phyloP scores from a whole-genome alignment of 1,140 invertebrate genomes.

The Microplitis mediator region DNA sequence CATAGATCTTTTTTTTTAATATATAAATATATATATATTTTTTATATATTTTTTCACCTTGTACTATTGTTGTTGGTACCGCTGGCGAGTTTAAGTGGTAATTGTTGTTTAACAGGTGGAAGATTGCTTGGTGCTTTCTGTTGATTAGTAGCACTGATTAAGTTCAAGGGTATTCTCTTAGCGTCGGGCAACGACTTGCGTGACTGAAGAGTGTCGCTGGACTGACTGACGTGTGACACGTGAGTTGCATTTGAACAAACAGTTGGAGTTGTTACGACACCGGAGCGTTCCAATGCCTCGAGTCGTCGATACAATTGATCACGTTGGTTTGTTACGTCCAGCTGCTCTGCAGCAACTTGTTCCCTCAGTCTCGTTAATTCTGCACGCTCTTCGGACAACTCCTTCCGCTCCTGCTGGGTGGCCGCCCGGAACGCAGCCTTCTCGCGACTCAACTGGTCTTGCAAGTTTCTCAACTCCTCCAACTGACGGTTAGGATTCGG shows the following conservation, averaged over 20 bases:
- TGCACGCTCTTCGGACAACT: conserved; percentile 70
- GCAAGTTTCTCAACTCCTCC: conserved; percentile 75
- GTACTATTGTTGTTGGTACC: conserved; percentile 62
- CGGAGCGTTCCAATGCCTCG: conserved; percentile 77
- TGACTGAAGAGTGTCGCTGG: conserved; percentile 41
- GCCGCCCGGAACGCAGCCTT: conserved; percentile 76
- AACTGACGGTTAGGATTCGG: conserved; percentile 67
- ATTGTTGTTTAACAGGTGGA: conserved; percentile 77
- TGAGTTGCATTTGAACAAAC: conserved; percentile 46
- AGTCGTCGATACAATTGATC: conserved; percentile 85
- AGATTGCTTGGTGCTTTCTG: conserved; percentile 70
- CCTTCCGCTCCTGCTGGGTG: conserved; percentile 68
- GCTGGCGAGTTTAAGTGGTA: conserved; percentile 81
- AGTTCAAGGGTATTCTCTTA: conserved; percentile 70
- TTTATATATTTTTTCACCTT: conserved; percentile 41
- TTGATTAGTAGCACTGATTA: conserved; percentile 83
- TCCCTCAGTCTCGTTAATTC: conserved; percentile 69
- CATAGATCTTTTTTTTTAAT: neutral
- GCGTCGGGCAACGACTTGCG: conserved; percentile 45
- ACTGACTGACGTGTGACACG: conserved; percentile 37
- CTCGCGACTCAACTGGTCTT: conserved; percentile 80
- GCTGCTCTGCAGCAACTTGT: conserved; percentile 74
- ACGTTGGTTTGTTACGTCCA: conserved; percentile 82
- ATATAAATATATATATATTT: neutral
- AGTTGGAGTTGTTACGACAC: conserved; percentile 60